Percentiles rank a stretch among this genome's conserved stretches.
phyloP scores from a whole-genome alignment of 2,888 invertebrate genomes.

The Morpho deidamia region DNA sequence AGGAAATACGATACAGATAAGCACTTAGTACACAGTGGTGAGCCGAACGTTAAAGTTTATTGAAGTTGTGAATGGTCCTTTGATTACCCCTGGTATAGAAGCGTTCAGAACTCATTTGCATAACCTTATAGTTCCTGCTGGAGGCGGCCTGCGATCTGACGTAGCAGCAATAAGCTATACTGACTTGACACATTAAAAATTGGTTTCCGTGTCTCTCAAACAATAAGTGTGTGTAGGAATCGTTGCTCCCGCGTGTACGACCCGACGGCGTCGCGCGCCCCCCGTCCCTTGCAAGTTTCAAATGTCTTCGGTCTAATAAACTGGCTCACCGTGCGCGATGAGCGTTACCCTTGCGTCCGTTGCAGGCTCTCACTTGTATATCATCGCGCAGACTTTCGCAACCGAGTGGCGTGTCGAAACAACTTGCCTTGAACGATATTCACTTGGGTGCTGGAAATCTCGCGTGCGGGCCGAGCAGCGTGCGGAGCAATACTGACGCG shows the following conservation, averaged over 20 bases:
- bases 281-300: slow-evolving; percentile 68
- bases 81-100: slow-evolving; percentile 77
- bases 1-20: slow-evolving; percentile 62
- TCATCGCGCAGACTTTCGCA: slow-evolving; percentile 78
- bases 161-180: slow-evolving; percentile 77
- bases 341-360: slow-evolving; percentile 70
- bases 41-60: slow-evolving; percentile 76
- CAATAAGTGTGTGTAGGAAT: slow-evolving; percentile 57
- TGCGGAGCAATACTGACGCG: slow-evolving; percentile 12
- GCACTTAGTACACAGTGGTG: slow-evolving; percentile 61
- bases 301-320: slow-evolving; percentile 67
- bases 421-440: slow-evolving; percentile 55
- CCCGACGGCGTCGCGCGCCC: slow-evolving; percentile 71
- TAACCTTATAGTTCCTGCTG: slow-evolving; percentile 78
- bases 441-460: slow-evolving; percentile 38
- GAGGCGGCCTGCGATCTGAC: slow-evolving; percentile 75
- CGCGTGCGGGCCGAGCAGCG: slow-evolving; percentile 27
- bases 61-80: slow-evolving; percentile 78
- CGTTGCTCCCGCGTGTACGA: slow-evolving; percentile 68
- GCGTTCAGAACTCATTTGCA: slow-evolving; percentile 79
- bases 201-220: slow-evolving; percentile 66
- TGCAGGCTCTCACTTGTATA: slow-evolving; percentile 75
- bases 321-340: slow-evolving; percentile 74
- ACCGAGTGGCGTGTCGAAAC: slow-evolving; percentile 71
- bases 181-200: slow-evolving; percentile 79